These are phyloP conservation scores for Saturnia japonica DNA, from an alignment of 2,888 invertebrate species.

Conservation along the genomic window DNA sequence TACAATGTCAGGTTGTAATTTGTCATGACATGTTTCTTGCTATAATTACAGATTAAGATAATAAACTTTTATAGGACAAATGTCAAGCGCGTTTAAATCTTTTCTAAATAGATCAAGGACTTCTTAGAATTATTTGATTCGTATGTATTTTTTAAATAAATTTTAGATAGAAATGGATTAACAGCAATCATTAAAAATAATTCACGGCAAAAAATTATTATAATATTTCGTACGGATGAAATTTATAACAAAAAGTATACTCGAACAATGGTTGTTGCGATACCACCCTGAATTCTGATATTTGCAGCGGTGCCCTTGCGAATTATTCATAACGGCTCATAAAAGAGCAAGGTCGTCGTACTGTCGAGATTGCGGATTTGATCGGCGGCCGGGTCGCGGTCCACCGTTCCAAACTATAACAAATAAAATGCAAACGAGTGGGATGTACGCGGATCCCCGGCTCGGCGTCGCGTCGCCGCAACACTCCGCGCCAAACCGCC, in stretches of 20 bases:
- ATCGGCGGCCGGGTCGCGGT: conserved; percentile 34
- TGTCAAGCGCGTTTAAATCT: conserved; percentile 6
- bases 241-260: conserved; percentile 1
- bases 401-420: conserved; percentile 36
- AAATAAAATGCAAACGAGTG: conserved; percentile 60
- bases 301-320: conserved; percentile 54
- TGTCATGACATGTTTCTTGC: no score
- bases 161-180: neutral
- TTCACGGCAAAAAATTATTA: no score
- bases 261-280: conserved; percentile 20
- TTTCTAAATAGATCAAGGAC: neutral
- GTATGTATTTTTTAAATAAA: neutral
- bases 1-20: neutral
- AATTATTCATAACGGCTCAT: conserved; percentile 63
- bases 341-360: conserved; percentile 73
- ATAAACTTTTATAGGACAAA: neutral
- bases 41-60: neutral
- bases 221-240: neutral
- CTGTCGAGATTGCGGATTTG: conserved; percentile 73
- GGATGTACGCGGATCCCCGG: conserved; percentile 67
- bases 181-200: no score
- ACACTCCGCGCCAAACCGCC: conserved; percentile 23
- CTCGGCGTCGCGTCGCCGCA: conserved; percentile 32
- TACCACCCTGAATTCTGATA: conserved; percentile 31
- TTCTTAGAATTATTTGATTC: neutral